Evolutionary conservation across 2,113 vertebrate species (phyloP).

Genomic region (Cephalopterus ornatus): DNA sequence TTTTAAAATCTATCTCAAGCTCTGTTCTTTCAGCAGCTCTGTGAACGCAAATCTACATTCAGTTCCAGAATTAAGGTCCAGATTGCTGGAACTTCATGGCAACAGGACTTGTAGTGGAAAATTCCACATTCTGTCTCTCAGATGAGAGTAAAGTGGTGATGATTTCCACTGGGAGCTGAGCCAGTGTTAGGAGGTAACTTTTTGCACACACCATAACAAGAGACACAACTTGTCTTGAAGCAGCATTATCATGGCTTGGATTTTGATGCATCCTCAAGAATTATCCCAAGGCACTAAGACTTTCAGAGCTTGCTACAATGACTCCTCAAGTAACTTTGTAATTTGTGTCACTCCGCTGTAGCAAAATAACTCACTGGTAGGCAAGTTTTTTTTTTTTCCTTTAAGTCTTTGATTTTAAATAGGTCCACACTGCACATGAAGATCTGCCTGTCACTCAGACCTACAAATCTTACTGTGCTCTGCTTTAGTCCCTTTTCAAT

Average conservation of each 20-base stretch:
- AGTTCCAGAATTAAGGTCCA: conserved; percentile 20
- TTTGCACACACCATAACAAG: background rate
- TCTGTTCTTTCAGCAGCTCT: background rate
- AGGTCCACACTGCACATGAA: background rate
- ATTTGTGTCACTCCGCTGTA: background rate
- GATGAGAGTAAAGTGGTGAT: conserved; percentile 9
- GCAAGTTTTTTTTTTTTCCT: background rate
- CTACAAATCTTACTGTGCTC: background rate
- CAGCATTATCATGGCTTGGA: background rate
- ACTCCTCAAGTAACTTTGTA: background rate
- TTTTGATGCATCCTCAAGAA: background rate
- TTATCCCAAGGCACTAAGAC: background rate
- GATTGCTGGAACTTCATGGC: conserved; percentile 4
- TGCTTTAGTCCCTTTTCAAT: background rate
- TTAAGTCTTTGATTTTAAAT: background rate
- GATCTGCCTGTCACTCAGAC: background rate
- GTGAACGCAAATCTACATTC: background rate
- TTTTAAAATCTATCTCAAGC: background rate
- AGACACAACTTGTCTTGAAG: background rate
- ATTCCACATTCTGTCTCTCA: conserved; percentile 28
- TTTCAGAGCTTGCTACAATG: background rate
- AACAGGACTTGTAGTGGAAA: conserved; percentile 21
- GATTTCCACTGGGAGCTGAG: conserved; percentile 29
- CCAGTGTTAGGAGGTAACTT: conserved; percentile 19
- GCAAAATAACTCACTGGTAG: background rate